A percentile compares a stretch with the other conserved stretches of the same genome.
phyloP scores from a whole-genome alignment of 2,888 invertebrate species.

The Drosophila affinis region DNA sequence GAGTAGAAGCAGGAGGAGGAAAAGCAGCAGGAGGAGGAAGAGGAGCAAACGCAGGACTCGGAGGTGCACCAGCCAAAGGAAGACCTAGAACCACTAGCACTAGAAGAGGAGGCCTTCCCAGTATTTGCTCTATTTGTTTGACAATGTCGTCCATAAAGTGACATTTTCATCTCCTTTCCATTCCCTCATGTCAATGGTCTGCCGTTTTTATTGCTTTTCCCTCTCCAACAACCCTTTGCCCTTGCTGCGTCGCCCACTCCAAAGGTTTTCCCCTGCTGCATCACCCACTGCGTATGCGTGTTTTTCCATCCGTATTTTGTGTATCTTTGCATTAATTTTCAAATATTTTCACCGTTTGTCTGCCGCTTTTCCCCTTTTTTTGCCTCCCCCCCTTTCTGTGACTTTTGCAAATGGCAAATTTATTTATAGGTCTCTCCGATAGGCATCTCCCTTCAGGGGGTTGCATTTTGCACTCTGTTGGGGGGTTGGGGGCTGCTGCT shows the following conservation, averaged over 20 bases:
- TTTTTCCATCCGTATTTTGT: conserved; percentile 27
- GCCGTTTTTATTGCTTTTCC: conserved; percentile 64
- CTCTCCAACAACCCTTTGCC: conserved; percentile 9
- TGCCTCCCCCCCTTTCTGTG: background rate
- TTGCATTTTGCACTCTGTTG: conserved; percentile 34
- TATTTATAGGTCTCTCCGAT: conserved; percentile 59
- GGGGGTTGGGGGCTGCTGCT: conserved; percentile 23
- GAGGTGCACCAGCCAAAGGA: background rate
- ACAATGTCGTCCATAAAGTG: conserved; percentile 42
- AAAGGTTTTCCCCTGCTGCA: conserved; percentile 11
- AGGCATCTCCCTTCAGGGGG: conserved; percentile 49
- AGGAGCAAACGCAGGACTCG: background rate
- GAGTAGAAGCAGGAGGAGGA: background rate
- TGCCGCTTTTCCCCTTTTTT: conserved; percentile 32
- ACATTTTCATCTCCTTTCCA: background rate
- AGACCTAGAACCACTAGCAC: background rate
- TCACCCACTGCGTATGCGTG: conserved; percentile 58
- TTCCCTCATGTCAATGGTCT: conserved; percentile 52
- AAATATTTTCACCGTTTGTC: conserved; percentile 49
- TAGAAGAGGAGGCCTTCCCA: background rate
- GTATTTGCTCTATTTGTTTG: conserved; percentile 61
- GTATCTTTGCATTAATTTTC: conserved; percentile 60
- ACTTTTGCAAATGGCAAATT: conserved; percentile 54
- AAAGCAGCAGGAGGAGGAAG: background rate
- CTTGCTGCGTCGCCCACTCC: conserved; percentile 19